phyloP scores from a whole-genome alignment of 2,113 vertebrate genomes.

The Gadus chalcogrammus region DNA sequence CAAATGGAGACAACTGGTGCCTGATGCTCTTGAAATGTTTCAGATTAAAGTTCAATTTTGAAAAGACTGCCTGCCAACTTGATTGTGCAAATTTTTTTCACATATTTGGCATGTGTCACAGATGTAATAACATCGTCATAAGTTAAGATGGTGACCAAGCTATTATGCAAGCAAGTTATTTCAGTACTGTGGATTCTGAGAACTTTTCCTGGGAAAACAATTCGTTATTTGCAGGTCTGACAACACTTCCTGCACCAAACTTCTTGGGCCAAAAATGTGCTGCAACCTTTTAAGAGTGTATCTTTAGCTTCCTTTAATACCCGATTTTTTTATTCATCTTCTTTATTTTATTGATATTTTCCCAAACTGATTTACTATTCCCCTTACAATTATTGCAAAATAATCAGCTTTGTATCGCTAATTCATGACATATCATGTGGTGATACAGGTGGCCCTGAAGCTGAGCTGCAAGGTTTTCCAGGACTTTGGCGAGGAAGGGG shows the following conservation, averaged over 20 bases:
- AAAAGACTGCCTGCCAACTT: too few species aligned
- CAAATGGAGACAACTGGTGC: too few species aligned
- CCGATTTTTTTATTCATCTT: not conserved
- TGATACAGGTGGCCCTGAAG: not conserved
- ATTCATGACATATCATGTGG: not conserved
- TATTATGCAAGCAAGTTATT: not conserved
- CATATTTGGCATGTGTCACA: too few species aligned
- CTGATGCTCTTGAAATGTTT: too few species aligned
- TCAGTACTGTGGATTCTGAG: not conserved
- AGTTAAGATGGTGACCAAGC: too few species aligned
- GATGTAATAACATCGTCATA: too few species aligned
- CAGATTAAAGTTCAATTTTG: too few species aligned
- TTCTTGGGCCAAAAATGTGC: not conserved
- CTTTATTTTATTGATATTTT: constrained; percentile 1
- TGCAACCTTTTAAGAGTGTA: not conserved
- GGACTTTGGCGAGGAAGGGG: too few species aligned
- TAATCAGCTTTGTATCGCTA: not conserved
- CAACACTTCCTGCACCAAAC: not conserved
- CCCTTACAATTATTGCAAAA: not conserved
- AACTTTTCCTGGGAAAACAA: not conserved
- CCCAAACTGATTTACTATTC: not conserved
- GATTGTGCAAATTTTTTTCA: too few species aligned
- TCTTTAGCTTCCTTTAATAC: not conserved
- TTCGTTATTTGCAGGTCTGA: constrained; percentile 1
- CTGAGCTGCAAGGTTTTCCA: too few species aligned